These are phyloP conservation scores for Automeris io DNA, from an alignment of 2,888 invertebrate species.

Conservation along the genomic window DNA sequence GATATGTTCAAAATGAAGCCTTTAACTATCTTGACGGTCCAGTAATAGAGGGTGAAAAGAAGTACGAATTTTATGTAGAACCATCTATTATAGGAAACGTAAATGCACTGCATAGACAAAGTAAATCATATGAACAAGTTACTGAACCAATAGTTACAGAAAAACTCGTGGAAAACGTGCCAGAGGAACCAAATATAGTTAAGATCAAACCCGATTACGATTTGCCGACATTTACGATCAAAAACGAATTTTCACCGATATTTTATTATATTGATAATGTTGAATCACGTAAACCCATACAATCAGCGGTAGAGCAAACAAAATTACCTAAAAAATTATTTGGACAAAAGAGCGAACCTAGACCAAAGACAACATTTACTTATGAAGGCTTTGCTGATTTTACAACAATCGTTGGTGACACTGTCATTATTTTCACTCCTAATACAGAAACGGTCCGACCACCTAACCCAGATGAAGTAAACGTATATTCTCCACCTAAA, in stretches of 20 bases:
- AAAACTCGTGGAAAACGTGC: constrained; percentile 32
- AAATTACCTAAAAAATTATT: constrained; percentile 69
- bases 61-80: constrained; percentile 48
- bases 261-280: constrained; percentile 76
- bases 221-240: constrained; percentile 90
- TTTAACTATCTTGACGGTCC: constrained; percentile 70
- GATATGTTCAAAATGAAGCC: constrained; percentile 60
- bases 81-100: constrained; percentile 58
- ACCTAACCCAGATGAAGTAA: constrained; percentile 62
- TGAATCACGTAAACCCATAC: constrained; percentile 56
- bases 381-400: constrained; percentile 96
- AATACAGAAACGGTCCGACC: constrained; percentile 76
- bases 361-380: constrained; percentile 79
- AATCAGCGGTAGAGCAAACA: constrained; percentile 44
- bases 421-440: constrained; percentile 93
- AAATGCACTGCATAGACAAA: constrained; percentile 62
- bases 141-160: constrained; percentile 43
- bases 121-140: constrained; percentile 53
- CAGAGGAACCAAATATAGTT: constrained; percentile 73
- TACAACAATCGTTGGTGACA: constrained; percentile 93
- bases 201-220: constrained; percentile 85
- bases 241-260: constrained; percentile 84
- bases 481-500: constrained; percentile 68
- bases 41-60: constrained; percentile 57
- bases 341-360: constrained; percentile 69